phyloP scores from a whole-genome alignment of 1,140 invertebrate species.

The Aculops lycopersici region DNA sequence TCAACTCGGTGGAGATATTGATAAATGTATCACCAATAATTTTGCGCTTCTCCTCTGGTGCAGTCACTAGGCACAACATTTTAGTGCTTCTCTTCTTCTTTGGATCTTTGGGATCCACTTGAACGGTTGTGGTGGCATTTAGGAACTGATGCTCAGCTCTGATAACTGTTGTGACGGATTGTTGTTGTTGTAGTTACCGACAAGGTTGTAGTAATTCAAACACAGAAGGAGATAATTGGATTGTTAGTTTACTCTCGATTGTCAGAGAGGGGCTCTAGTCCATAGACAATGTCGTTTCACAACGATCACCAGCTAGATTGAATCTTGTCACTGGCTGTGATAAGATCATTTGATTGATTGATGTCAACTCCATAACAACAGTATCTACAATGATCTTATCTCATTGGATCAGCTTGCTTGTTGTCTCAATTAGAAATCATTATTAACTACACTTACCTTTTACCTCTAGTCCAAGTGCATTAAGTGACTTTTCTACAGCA shows the following conservation, averaged over 20 bases:
- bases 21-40: constrained; percentile 83
- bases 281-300: no score
- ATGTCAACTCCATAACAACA: background rate
- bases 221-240: no score
- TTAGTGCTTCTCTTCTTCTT: constrained; percentile 37
- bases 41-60: constrained; percentile 85
- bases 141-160: constrained; percentile 21
- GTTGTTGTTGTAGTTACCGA: no score
- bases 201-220: no score
- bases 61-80: constrained; percentile 46
- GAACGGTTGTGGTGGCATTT: constrained; percentile 37
- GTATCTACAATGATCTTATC: no score
- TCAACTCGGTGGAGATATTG: constrained; percentile 41
- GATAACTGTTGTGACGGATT: constrained; percentile 19
- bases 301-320: no score
- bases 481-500: constrained; percentile 50
- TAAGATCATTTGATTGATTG: constrained; percentile 5
- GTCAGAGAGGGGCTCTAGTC: no score
- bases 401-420: constrained; percentile 2
- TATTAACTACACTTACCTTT: constrained; percentile 23
- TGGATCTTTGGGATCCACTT: constrained; percentile 23
- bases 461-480: constrained; percentile 50
- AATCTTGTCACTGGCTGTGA: no score
- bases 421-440: background rate
- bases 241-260: no score